Evolutionary conservation across 2,888 invertebrate species (phyloP).

Genomic region (Agriotes lineatus): DNA sequence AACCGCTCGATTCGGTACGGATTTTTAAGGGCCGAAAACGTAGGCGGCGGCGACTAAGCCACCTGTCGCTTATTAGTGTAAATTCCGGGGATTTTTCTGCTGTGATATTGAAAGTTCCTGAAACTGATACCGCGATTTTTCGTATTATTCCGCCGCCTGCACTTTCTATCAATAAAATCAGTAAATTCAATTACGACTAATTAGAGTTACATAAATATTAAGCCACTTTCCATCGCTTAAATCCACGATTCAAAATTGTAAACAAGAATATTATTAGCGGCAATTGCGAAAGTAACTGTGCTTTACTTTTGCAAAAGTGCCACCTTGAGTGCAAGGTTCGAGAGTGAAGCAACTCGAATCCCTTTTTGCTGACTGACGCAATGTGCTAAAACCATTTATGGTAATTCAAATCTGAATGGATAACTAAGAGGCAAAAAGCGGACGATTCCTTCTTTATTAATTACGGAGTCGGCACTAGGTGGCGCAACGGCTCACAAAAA

Average conservation of each 20-base stretch:
- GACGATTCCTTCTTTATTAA: too few species aligned
- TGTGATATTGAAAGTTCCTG: not conserved
- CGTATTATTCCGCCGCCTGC: not conserved
- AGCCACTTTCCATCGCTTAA: slow-evolving; percentile 8
- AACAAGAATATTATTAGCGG: not conserved
- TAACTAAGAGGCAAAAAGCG: too few species aligned
- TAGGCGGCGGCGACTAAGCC: slow-evolving; percentile 1
- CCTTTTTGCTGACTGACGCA: not conserved
- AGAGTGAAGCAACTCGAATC: slow-evolving; percentile 3
- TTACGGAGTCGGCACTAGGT: too few species aligned
- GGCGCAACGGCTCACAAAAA: not conserved
- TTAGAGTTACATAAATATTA: slow-evolving; percentile 7
- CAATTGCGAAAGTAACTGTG: not conserved
- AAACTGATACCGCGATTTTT: not conserved
- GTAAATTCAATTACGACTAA: slow-evolving; percentile 4
- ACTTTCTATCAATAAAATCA: slow-evolving; percentile 13
- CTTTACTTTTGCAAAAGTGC: not conserved
- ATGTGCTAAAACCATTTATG: not conserved
- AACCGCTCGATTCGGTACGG: too few species aligned
- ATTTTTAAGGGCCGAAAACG: not conserved
- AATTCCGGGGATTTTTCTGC: not conserved
- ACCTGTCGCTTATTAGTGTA: not conserved
- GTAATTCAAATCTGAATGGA: too few species aligned
- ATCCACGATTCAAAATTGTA: not conserved
- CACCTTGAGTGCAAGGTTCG: not conserved